Conservation (phyloP, 2,797 vertebrate species). For the Pteropus rufus region DNA sequence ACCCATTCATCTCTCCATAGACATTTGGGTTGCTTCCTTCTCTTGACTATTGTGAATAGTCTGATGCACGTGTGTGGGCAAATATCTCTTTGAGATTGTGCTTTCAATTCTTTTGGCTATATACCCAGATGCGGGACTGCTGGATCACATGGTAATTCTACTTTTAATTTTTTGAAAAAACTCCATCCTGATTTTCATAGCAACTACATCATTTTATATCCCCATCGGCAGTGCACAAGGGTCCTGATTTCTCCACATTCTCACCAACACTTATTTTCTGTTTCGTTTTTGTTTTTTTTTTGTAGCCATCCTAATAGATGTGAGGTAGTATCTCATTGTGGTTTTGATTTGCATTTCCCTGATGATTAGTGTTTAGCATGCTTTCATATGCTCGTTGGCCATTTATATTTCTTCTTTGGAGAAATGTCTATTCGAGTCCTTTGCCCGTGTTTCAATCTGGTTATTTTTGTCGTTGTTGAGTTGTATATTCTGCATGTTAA, state of each 20-base stretch:
- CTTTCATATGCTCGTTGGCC: not conserved
- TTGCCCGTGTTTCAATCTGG: not conserved
- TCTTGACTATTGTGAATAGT: not conserved
- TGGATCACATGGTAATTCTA: not conserved
- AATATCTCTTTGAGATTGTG: not conserved
- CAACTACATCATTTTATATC: not conserved
- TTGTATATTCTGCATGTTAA: not conserved
- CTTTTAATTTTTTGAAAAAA: not conserved
- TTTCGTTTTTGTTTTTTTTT: not conserved
- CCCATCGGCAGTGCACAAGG: not conserved
- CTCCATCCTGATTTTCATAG: not conserved
- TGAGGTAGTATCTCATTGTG: not conserved
- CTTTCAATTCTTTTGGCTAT: not conserved
- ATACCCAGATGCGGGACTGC: not conserved
- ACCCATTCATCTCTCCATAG: not conserved
- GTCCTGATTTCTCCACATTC: not conserved
- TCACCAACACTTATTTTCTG: not conserved
- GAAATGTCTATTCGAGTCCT: not conserved
- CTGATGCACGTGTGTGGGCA: not conserved
- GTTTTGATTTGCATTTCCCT: not conserved
- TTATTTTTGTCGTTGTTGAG: not conserved
- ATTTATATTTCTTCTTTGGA: not conserved
- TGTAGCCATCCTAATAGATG: not conserved
- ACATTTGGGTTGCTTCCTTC: not conserved
- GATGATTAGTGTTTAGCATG: not conserved